Evolutionary conservation across 2,113 vertebrate genomes (phyloP), one percentile per base, ranked within the genome.

Genomic region (Machaerirhynchus nigripectus): DNA sequence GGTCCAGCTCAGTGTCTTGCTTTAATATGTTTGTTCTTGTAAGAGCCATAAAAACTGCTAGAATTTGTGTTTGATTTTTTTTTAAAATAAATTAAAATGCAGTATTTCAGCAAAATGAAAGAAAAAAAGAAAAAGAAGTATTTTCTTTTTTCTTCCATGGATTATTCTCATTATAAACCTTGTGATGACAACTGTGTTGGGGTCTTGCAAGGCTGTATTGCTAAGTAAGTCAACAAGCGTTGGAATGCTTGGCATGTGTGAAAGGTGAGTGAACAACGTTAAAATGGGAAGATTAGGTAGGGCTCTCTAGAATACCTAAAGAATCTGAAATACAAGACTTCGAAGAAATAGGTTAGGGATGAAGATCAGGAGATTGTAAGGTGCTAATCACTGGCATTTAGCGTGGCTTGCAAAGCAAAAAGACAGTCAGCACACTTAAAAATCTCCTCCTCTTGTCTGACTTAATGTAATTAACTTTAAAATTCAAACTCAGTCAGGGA

Each of bases 321-420:
- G 53, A 77, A 77, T 81, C 56, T 89, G 69, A 93, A 94, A 84
- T 35, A 50, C 57, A 94, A 35, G 20, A 20, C 23, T 89, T 90
- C 0, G 16, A 87, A 59, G 39, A 74, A 90, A 81, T 87, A 50
- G 44, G 39, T 81, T 55, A 33, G 44, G 13, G 49, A 40, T 95
- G 31, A 89, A 87, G 61, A 90, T 71, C 69, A 75, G 77, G 73
- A 79, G 78, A 61, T 52, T 69, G 37, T 31, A 55, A 60, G 40
- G 53, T 61, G 37, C 56, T 88, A 90, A n/a, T 64, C 88, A 52
- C 0, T 33, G 33, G 40, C 39, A 61, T n/a, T 26, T 59, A 16
- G 13, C 40, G 33, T 37, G 52, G 52, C 50, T 77, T 74, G 63
- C 37, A 74, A 46, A 70, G 33, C 24, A 82, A 82, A 89, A 77